Conservation (phyloP, 2,113 vertebrate genomes). For the Gallinago jamesoni region DNA sequence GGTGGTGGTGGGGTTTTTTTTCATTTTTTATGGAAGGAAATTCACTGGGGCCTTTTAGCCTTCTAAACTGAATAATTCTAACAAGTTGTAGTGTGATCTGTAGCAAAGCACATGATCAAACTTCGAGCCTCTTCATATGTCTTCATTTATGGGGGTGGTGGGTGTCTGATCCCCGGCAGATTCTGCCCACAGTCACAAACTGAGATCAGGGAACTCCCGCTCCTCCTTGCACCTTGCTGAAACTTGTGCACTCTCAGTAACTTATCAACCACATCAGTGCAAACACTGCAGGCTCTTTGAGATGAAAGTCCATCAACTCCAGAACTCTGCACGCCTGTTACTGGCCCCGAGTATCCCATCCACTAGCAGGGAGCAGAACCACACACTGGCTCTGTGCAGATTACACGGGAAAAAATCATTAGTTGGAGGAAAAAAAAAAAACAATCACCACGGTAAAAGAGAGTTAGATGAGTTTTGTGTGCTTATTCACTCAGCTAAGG, state of each 20-base stretch:
- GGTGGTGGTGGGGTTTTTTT: background rate
- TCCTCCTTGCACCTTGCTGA: background rate
- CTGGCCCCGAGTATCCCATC: background rate
- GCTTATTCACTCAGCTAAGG: background rate
- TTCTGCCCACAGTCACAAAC: background rate
- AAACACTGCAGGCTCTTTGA: background rate
- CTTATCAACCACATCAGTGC: background rate
- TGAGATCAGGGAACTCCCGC: fast-evolving
- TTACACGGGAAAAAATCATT: background rate
- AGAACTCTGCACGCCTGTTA: background rate
- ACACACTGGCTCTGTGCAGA: background rate
- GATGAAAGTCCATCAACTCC: background rate
- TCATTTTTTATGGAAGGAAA: background rate
- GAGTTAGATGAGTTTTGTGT: background rate
- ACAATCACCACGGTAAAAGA: background rate
- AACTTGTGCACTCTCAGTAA: background rate
- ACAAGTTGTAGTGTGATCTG: background rate
- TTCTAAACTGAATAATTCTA: background rate
- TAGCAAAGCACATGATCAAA: background rate
- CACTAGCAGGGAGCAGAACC: fast-evolving
- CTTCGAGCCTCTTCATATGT: background rate
- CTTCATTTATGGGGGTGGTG: background rate
- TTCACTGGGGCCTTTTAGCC: background rate
- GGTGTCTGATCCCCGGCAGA: background rate
- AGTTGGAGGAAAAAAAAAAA: background rate